A percentile compares a stretch with the other conserved stretches of the same genome.
These are phyloP conservation scores for Saxicola maurus DNA, from an alignment of 2,797 vertebrate species.

Conservation along the genomic window DNA sequence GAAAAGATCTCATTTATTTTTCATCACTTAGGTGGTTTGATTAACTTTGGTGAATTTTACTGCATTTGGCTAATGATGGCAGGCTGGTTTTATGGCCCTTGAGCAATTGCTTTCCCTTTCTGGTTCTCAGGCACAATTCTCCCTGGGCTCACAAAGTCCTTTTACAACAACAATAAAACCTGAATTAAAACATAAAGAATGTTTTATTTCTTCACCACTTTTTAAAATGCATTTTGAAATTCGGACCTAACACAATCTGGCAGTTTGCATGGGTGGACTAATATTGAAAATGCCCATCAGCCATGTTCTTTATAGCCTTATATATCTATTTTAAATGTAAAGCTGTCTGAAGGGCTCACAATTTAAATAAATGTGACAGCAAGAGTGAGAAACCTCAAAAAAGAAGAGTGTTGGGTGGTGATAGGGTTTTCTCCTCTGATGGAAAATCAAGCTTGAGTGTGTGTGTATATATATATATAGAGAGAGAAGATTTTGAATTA, in stretches of 20 bases:
- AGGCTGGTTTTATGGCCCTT: constrained; percentile 47
- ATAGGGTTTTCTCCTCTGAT: not conserved
- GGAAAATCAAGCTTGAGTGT: not conserved
- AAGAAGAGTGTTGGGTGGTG: not conserved
- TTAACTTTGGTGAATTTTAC: constrained; percentile 57
- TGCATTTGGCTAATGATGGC: constrained; percentile 46
- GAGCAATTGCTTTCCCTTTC: constrained; percentile 60
- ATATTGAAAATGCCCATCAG: not conserved
- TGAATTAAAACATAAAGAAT: constrained; percentile 54
- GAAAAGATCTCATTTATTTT: constrained; percentile 42
- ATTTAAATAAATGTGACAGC: not conserved
- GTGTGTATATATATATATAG: no score
- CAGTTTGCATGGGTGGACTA: not conserved
- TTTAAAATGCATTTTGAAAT: constrained; percentile 28
- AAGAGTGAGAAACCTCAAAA: not conserved
- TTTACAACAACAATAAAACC: constrained; percentile 52
- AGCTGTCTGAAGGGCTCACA: not conserved
- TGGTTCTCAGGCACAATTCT: constrained; percentile 48
- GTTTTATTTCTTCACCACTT: constrained; percentile 38
- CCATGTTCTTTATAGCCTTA: not conserved
- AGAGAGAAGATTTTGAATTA: not conserved
- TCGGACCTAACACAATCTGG: not conserved
- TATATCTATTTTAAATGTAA: not conserved
- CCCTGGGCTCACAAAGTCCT: constrained; percentile 36
- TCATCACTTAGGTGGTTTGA: constrained; percentile 51